Evolutionary conservation across 2,888 invertebrate genomes (phyloP).

Genomic region (Coenonympha arcania): DNA sequence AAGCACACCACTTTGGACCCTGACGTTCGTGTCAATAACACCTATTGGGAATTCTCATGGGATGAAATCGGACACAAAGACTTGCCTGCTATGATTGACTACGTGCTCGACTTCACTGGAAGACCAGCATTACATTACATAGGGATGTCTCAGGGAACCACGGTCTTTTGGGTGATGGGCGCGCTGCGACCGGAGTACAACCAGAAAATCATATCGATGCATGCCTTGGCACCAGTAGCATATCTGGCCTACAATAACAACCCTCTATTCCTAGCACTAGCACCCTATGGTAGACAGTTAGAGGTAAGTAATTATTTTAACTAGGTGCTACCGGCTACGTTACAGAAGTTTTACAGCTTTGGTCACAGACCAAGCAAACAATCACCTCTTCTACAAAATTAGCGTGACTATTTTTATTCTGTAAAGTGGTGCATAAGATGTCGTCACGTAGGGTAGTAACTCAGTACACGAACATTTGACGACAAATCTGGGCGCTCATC

Average conservation of each 20-base stretch:
- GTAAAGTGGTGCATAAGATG: no score
- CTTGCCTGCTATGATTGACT: constrained; percentile 86
- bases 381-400: no score
- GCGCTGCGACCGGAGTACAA: constrained; percentile 79
- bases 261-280: constrained; percentile 59
- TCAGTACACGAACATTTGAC: no score
- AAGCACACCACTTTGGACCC: constrained; percentile 67
- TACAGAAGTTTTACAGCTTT: no score
- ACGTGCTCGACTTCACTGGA: constrained; percentile 74
- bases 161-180: constrained; percentile 78
- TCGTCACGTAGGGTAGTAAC: no score
- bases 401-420: no score
- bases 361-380: no score
- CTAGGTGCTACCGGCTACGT: no score
- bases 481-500: no score
- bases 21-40: constrained; percentile 43
- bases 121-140: constrained; percentile 79
- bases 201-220: constrained; percentile 77
- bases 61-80: constrained; percentile 87
- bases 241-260: constrained; percentile 74
- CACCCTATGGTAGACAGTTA: constrained; percentile 54
- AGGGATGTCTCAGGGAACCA: constrained; percentile 84
- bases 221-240: constrained; percentile 80
- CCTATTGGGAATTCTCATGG: constrained; percentile 84
- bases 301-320: constrained; percentile 42